phyloP scores from a whole-genome alignment of 2,113 vertebrate species.

The Ciconia stormi region DNA sequence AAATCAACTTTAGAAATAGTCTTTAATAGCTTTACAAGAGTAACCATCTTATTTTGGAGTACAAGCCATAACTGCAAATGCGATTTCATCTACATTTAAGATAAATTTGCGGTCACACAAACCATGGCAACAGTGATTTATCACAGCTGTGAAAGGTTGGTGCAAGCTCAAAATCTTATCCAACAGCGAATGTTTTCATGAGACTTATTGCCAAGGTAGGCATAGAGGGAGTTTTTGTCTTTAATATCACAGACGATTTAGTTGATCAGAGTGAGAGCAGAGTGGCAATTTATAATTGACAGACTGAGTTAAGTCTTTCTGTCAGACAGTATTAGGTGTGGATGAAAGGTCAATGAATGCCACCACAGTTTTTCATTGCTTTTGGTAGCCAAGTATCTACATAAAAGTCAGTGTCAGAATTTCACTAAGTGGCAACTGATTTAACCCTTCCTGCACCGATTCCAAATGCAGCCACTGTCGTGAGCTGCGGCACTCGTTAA shows the following conservation, averaged over 20 bases:
- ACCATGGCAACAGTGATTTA: constrained; percentile 9
- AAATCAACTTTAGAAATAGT: background rate
- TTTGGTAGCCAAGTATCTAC: background rate
- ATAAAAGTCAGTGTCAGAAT: background rate
- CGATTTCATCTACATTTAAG: background rate
- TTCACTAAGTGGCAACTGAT: background rate
- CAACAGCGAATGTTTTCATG: background rate
- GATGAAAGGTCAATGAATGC: constrained; percentile 20
- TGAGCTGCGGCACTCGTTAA: background rate
- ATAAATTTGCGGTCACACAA: background rate
- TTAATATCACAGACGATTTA: constrained; percentile 34
- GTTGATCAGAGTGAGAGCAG: constrained; percentile 13
- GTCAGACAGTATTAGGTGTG: background rate
- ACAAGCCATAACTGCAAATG: background rate
- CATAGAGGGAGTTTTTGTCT: constrained; percentile 15
- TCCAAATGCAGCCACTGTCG: background rate
- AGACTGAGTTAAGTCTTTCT: background rate
- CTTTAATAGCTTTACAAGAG: background rate
- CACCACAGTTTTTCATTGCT: background rate
- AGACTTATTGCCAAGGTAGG: background rate
- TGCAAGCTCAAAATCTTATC: background rate
- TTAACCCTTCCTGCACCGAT: background rate
- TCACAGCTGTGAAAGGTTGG: background rate
- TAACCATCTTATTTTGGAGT: background rate
- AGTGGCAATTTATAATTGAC: constrained; percentile 35